phyloP scores from a whole-genome alignment of 2,113 vertebrate genomes.

The Macrotus californicus region DNA sequence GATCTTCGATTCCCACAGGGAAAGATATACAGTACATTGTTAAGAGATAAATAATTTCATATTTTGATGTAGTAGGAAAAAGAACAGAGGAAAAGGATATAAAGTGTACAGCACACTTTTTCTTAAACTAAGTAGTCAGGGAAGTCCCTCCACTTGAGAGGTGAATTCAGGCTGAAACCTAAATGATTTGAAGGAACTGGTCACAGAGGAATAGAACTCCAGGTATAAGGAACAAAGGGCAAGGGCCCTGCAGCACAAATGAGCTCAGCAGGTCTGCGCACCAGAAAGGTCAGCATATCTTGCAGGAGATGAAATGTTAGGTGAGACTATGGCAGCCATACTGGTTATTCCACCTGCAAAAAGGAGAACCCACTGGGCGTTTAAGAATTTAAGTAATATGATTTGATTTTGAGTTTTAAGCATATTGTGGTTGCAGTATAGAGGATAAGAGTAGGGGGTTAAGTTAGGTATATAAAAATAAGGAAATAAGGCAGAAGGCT shows the following conservation, averaged over 20 bases:
- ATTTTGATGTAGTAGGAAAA: not conserved
- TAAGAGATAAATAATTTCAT: not conserved
- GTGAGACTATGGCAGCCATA: not conserved
- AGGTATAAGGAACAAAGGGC: not conserved
- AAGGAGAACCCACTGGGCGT: not conserved
- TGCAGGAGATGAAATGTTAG: not conserved
- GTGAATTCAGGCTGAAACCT: not conserved
- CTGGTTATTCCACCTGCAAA: not conserved
- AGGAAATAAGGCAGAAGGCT: not conserved
- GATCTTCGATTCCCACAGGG: not conserved
- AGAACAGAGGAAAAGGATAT: not conserved
- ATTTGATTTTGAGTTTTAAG: not conserved
- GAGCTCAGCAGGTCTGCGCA: not conserved
- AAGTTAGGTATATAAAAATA: not conserved
- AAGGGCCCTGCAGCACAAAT: not conserved
- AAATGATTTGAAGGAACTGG: not conserved
- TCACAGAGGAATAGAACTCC: not conserved
- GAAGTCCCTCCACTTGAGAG: not conserved
- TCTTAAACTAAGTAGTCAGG: not conserved
- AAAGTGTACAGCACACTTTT: not conserved
- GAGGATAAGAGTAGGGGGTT: not conserved
- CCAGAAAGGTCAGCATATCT: not conserved
- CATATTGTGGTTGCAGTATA: not conserved
- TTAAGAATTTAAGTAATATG: not conserved
- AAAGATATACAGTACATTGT: not conserved